Evolutionary conservation across 2,113 vertebrate species (phyloP).

Genomic region (Sorex araneus): DNA sequence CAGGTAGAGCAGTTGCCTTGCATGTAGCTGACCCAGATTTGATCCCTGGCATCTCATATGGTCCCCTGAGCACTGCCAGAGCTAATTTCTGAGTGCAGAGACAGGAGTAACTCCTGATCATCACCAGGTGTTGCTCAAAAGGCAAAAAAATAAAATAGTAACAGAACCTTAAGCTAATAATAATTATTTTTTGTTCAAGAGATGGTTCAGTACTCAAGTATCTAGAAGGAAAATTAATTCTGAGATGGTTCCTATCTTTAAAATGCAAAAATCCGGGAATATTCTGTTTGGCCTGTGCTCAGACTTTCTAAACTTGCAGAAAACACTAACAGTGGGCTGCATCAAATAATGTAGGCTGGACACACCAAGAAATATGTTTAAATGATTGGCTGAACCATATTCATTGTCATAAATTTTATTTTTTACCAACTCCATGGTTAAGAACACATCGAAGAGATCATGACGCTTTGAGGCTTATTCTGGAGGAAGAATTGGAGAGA

Average conservation of each 20-base stretch:
- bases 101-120: too few relatives aligned
- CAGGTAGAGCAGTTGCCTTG: too few relatives aligned
- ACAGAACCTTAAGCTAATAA: too few relatives aligned
- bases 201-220: background rate
- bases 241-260: background rate
- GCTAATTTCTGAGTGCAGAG: too few relatives aligned
- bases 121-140: too few relatives aligned
- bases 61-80: too few relatives aligned
- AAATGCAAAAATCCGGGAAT: background rate
- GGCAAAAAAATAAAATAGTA: background rate
- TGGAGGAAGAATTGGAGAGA: background rate
- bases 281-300: background rate
- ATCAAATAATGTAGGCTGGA: too few relatives aligned
- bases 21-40: too few relatives aligned
- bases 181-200: background rate
- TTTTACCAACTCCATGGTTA: background rate
- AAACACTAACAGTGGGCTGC: background rate
- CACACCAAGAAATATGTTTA: background rate
- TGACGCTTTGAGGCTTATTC: background rate
- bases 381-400: background rate
- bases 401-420: background rate
- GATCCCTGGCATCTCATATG: too few relatives aligned
- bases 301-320: background rate
- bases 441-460: background rate
- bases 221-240: slow-evolving; percentile 1